Evolutionary conservation across 2,797 vertebrate genomes (phyloP), one percentile per base, ranked within the genome.

Genomic region (Neostethus bicornis): DNA sequence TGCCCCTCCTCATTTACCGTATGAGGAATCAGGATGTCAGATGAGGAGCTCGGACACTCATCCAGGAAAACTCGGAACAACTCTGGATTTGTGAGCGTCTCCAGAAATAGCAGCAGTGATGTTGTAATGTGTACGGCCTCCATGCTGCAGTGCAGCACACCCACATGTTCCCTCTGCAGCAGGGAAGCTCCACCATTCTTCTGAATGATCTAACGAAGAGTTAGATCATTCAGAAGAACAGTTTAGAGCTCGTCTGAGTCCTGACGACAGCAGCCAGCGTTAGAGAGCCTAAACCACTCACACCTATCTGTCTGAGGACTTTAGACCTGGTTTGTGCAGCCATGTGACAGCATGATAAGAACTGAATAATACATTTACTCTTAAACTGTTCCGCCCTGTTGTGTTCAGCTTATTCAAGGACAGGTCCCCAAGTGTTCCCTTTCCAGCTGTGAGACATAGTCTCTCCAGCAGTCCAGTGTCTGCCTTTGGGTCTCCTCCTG

Each of bases 91-190:
- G 34, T 42, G 24, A 61, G 55, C 61, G 4, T 47, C 50, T 75
- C 72, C 65, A 71, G 63, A 64, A 86, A 88, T 81, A 80, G 81
- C 73, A 81, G 16, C 50, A 48, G 58, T 53, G 58, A 48, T 76
- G 79, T 75, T 71, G 70, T 81, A 74, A 79, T 10, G 63, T 77
- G 74, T 70, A 63, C 68, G 77, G 61, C 62, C 52, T 85, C 73
- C 72, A 70, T 82, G 77, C 86, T 85, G 80, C 85, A 84, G 61
- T 85, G 85, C 79, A 79, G 82, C 78, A 80, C 81, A 65, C 79
- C 79, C 79, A 77, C 77, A 72, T 59, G 41, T 69, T 69, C 48
- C 47, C 41, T 12, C 49, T 41, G 43, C 57, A 61, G 51, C 71
- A 32, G 12, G 62, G 38, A 71, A 25, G 60, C 56, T 28, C 23